Conservation (phyloP, 2,113 vertebrate genomes). For the Sprattus sprattus region DNA sequence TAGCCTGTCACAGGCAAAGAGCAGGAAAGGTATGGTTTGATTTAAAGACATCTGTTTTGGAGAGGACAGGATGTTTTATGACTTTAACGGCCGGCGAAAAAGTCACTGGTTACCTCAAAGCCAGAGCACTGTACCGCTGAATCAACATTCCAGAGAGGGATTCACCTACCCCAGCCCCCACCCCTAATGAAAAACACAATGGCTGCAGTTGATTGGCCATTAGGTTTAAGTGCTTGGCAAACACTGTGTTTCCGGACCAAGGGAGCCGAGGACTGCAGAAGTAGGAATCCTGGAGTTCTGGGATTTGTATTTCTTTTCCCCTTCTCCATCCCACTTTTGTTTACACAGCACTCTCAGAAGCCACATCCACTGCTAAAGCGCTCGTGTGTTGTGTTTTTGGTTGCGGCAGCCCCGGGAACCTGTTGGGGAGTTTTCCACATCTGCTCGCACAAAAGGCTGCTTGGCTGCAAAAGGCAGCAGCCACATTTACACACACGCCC, state of each 20-base stretch:
- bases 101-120: not conserved
- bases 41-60: slow-evolving; percentile 1
- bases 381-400: slow-evolving; percentile 34
- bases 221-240: slow-evolving; percentile 16
- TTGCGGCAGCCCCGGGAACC: slow-evolving; percentile 13
- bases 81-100: not conserved
- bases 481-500: not conserved
- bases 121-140: not conserved
- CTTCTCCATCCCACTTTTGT: slow-evolving; percentile 43
- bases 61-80: not conserved
- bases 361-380: not conserved
- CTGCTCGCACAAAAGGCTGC: not conserved
- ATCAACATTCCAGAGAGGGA: slow-evolving; percentile 7
- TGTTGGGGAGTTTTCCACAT: not conserved
- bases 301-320: slow-evolving; percentile 20
- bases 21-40: slow-evolving; percentile 6
- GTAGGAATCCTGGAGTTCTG: slow-evolving; percentile 21
- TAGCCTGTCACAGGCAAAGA: not conserved
- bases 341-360: slow-evolving; percentile 37
- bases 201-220: not conserved
- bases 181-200: not conserved
- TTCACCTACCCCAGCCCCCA: not conserved
- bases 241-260: slow-evolving; percentile 4
- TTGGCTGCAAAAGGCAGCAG: not conserved
- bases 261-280: not conserved